Percentiles rank a stretch among this genome's conserved stretches.
phyloP scores from a whole-genome alignment of 2,113 vertebrate genomes.

The Serilophus lunatus region DNA sequence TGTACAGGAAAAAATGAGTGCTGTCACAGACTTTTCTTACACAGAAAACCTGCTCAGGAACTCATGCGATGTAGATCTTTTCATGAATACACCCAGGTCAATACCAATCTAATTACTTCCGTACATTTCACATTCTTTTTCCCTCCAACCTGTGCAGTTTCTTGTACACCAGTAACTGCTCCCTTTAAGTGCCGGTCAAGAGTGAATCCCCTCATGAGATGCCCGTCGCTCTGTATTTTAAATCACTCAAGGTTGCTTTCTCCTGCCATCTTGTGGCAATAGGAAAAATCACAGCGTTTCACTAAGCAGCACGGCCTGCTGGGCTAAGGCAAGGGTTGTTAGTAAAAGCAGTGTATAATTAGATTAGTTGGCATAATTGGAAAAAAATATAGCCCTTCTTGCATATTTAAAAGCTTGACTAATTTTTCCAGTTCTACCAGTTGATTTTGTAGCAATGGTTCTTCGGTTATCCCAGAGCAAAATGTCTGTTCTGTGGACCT shows the following conservation, averaged over 20 bases:
- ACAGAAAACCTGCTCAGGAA: not conserved
- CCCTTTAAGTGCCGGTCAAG: not conserved
- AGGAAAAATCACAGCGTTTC: not conserved
- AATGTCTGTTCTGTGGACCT: not conserved
- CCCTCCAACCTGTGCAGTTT: not conserved
- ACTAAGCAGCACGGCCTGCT: not conserved
- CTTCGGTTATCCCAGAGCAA: not conserved
- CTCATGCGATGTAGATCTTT: not conserved
- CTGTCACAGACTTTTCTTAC: not conserved
- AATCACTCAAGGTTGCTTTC: conserved; percentile 17
- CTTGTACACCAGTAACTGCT: not conserved
- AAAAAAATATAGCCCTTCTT: not conserved
- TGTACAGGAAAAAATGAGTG: not conserved
- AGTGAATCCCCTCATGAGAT: accelerated
- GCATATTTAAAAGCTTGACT: not conserved
- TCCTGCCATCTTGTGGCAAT: conserved; percentile 58
- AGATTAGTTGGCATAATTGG: not conserved
- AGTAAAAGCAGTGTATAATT: not conserved
- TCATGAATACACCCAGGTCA: not conserved
- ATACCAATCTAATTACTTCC: not conserved
- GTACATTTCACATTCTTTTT: not conserved
- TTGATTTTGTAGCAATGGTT: not conserved
- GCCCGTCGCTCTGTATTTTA: not conserved
- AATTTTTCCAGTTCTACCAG: not conserved
- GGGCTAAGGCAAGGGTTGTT: not conserved